Conservation (phyloP, 2,797 vertebrate species). For the Lagorchestes hirsutus region DNA sequence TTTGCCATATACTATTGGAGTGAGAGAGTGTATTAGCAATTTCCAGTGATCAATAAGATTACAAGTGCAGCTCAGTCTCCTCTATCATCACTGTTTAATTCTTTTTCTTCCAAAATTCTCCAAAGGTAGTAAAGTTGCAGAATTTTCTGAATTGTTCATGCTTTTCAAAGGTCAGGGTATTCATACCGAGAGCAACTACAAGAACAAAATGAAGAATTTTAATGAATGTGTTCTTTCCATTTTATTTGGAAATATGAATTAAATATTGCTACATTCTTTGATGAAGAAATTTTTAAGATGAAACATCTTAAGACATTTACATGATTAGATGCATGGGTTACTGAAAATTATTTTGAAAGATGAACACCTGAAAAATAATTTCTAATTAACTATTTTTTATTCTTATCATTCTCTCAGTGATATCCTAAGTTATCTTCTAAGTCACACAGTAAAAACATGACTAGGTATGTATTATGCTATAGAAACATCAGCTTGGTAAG, state of each 20-base stretch:
- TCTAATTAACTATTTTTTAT: conserved; percentile 22
- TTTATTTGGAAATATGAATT: conserved; percentile 68
- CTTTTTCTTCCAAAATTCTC: conserved; percentile 54
- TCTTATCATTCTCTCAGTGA: neutral
- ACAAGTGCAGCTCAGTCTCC: conserved; percentile 44
- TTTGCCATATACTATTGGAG: neutral
- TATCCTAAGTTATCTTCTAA: neutral
- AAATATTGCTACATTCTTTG: conserved; percentile 54
- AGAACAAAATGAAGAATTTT: conserved; percentile 68
- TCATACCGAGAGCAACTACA: conserved; percentile 64
- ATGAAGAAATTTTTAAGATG: conserved; percentile 26
- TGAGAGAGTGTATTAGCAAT: neutral
- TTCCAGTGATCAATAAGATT: conserved; percentile 52
- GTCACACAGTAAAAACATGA: neutral
- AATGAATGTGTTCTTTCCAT: conserved; percentile 73
- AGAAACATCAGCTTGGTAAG: neutral
- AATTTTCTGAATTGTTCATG: conserved; percentile 67
- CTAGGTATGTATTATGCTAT: neutral
- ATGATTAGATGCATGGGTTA: conserved; percentile 25
- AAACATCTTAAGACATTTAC: conserved; percentile 60
- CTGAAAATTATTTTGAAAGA: neutral
- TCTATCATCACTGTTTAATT: conserved; percentile 49
- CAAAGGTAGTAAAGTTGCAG: conserved; percentile 16
- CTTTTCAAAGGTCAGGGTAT: conserved; percentile 71
- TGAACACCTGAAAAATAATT: neutral